These are phyloP conservation scores for Calliopum simillimum DNA, from an alignment of 2,888 invertebrate species.

Conservation along the genomic window DNA sequence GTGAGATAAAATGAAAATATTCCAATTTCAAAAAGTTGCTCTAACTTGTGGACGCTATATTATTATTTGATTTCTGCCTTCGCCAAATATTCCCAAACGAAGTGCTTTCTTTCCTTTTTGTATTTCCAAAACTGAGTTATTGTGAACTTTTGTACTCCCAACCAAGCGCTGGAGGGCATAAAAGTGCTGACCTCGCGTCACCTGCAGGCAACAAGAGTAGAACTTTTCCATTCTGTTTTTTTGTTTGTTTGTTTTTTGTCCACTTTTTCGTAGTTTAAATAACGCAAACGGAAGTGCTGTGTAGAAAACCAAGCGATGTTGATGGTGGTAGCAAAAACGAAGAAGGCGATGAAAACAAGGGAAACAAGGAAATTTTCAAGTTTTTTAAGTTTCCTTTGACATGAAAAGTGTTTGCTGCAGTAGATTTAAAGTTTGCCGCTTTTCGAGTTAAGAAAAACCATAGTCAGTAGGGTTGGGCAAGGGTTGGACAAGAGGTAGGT, in stretches of 20 bases:
- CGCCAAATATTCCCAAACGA: too few relatives aligned
- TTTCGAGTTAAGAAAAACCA: too few relatives aligned
- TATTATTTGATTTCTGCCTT: too few relatives aligned
- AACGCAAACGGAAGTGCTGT: slow-evolving; percentile 18
- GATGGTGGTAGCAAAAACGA: background rate
- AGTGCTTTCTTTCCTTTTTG: too few relatives aligned
- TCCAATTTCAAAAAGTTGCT: too few relatives aligned
- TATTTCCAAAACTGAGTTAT: background rate
- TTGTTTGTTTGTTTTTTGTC: slow-evolving; percentile 2
- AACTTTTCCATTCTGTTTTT: background rate
- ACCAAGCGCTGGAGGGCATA: background rate
- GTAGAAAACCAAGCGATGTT: background rate
- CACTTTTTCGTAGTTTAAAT: background rate
- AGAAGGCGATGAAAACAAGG: too few relatives aligned
- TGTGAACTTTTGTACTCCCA: slow-evolving; percentile 13
- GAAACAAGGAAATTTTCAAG: background rate
- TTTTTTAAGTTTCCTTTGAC: slow-evolving; percentile 9
- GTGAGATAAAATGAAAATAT: too few relatives aligned
- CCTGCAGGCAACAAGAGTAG: slow-evolving; percentile 1
- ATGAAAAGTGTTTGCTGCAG: slow-evolving; percentile 15
- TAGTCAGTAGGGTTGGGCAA: too few relatives aligned
- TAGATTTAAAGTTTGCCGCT: background rate
- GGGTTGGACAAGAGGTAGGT: too few relatives aligned
- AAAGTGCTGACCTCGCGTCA: slow-evolving; percentile 13
- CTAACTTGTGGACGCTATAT: too few relatives aligned